Conservation (phyloP, 2,797 vertebrate species). For the Rallus crepitans region DNA sequence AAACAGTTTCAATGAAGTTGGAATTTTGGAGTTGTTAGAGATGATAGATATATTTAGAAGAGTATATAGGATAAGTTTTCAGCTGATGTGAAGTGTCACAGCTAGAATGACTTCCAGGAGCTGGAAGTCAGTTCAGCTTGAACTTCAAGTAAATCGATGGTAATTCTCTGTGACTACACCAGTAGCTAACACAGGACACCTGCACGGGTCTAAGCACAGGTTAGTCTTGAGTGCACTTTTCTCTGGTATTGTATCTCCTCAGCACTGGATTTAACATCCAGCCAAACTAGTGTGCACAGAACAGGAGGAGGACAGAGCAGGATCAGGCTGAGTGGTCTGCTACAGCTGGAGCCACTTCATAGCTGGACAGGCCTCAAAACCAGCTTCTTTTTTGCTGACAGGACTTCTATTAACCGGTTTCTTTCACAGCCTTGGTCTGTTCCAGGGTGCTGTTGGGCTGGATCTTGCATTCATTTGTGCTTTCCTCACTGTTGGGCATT, state of each 20-base stretch:
- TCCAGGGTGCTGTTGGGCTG: background rate
- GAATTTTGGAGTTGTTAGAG: background rate
- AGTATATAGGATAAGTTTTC: background rate
- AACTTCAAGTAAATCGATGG: background rate
- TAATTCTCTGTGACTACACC: background rate
- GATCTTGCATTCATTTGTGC: background rate
- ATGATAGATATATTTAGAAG: background rate
- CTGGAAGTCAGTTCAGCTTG: background rate
- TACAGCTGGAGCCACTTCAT: background rate
- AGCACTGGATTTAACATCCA: background rate
- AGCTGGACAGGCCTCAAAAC: background rate
- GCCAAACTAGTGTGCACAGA: background rate
- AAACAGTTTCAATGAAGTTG: background rate
- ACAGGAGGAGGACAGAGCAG: background rate
- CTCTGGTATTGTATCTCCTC: background rate
- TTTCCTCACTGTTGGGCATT: background rate
- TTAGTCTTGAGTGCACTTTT: background rate
- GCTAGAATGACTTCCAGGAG: background rate
- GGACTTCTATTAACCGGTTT: background rate
- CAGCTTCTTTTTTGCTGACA: background rate
- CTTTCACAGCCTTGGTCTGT: background rate
- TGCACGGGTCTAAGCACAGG: accelerated
- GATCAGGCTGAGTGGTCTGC: background rate
- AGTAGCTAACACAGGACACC: background rate
- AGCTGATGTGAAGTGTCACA: background rate